Evolutionary conservation across 2,797 vertebrate genomes (phyloP).

Genomic region (Catostomus latipinnis): DNA sequence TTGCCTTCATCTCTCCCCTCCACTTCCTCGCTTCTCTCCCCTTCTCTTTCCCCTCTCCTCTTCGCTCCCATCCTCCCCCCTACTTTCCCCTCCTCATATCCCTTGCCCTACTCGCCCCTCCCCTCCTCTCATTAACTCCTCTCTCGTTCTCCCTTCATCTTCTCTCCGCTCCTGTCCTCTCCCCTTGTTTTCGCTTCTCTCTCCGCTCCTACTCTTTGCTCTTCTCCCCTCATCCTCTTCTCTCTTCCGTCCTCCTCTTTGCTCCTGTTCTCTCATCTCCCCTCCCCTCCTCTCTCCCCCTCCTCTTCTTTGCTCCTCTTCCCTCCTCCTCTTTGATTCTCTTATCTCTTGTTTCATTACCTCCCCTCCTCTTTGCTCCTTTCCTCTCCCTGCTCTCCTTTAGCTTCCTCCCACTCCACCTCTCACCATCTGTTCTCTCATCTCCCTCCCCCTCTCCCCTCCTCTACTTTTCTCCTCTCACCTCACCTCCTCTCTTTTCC

Average conservation of each 20-base stretch:
- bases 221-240: background rate
- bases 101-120: constrained; percentile 14
- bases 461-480: too few species aligned
- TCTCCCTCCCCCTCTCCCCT: too few species aligned
- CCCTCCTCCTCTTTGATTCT: constrained; percentile 44
- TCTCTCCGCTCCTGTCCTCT: too few species aligned
- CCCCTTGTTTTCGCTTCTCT: too few species aligned
- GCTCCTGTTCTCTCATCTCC: background rate
- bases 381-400: too few species aligned
- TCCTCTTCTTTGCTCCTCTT: constrained; percentile 38
- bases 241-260: background rate
- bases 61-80: background rate
- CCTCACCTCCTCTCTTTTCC: too few species aligned
- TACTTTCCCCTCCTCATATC: background rate
- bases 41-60: background rate
- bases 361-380: constrained; percentile 56
- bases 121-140: constrained; percentile 26
- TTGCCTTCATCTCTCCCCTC: too few species aligned
- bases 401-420: too few species aligned
- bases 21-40: too few species aligned
- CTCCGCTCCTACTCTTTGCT: too few species aligned
- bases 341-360: constrained; percentile 55
- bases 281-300: constrained; percentile 14
- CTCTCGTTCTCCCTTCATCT: too few species aligned
- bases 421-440: too few species aligned